phyloP scores from a whole-genome alignment of 2,797 vertebrate species.

The Labroides dimidiatus region DNA sequence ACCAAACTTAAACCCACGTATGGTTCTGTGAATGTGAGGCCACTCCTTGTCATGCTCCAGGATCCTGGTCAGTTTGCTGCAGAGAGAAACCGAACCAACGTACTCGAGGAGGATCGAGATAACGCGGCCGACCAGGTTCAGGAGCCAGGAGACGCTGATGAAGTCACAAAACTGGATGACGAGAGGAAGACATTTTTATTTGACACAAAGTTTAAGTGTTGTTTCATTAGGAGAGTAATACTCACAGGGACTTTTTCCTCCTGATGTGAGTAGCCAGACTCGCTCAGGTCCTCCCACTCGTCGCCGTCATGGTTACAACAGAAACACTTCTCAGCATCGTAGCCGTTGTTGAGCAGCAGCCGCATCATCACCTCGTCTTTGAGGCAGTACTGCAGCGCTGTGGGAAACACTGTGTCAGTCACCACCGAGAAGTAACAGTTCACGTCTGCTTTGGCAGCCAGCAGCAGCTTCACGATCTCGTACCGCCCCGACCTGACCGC shows the following conservation, averaged over 20 bases:
- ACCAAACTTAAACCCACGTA: slow-evolving; percentile 76
- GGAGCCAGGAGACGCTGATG: slow-evolving; percentile 87
- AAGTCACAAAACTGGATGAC: slow-evolving; percentile 89
- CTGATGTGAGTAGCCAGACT: slow-evolving; percentile 1
- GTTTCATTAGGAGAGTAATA: neutral
- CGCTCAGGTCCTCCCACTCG: slow-evolving; percentile 57
- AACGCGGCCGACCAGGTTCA: slow-evolving; percentile 81
- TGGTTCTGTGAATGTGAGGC: slow-evolving; percentile 83
- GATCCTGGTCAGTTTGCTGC: slow-evolving; percentile 84
- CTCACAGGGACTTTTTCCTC: slow-evolving; percentile 68
- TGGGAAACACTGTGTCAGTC: slow-evolving; percentile 89
- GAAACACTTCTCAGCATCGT: slow-evolving; percentile 55
- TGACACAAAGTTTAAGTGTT: neutral
- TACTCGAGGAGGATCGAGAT: slow-evolving; percentile 88
- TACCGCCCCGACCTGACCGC: slow-evolving; percentile 86
- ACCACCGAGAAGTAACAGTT: slow-evolving; percentile 90
- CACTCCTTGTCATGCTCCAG: slow-evolving; percentile 87
- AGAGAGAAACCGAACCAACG: slow-evolving; percentile 85
- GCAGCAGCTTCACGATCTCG: slow-evolving; percentile 86
- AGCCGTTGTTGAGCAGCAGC: slow-evolving; percentile 80
- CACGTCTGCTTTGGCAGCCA: slow-evolving; percentile 85
- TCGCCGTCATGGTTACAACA: slow-evolving; percentile 42
- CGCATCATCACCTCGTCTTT: slow-evolving; percentile 91
- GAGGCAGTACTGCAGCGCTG: slow-evolving; percentile 90
- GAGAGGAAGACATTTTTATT: neutral